Base-by-base conservation (phyloP, 2,113 vertebrate species). In the Orthonyx spaldingii region DNA sequence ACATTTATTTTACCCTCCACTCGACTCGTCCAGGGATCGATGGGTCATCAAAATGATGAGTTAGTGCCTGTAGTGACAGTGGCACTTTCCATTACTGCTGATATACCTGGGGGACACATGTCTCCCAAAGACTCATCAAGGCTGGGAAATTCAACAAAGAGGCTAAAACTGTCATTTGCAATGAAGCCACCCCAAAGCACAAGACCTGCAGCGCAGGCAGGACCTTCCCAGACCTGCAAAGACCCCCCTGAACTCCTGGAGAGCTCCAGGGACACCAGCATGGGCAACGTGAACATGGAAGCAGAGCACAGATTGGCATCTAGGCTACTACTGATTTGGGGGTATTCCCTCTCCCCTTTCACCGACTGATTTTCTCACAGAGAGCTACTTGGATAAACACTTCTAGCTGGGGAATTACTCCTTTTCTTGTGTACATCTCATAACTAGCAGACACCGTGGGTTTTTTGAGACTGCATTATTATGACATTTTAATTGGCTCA, bases 11-110 rank as follows among this genome's bases (percentile, higher is more conserved):
- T 78, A 84, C 70, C 77, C 74, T 96, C 85, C 52, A 44, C 57
- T 93, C 37, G 0, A 69, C 87, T 95, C 90, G 94, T 96, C n/a
- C 2, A 2, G 88, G 94, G 90, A 96, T 97, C 77, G 26, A 93
- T 95, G 91, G 71, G 82, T 95, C 89, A 5, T 97, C 96, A 95
- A 78, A 92, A 96, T 97, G 96, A 95, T 92, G 94, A 97, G 94
- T 95, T 95, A 95, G 92, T 88, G 90, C 77, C 84, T 91, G 63
- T 83, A 96, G 94, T 93, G 93, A 96, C 95, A 89, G 52, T 96
- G 95, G 93, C 97, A 97, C 92, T 96, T 95, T 96, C 80, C 90
- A 97, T 96, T 95, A 96, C 70, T 91, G 55, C 28, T 96, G 90
- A 96, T 91, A 84, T 77, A 93, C 86, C 94, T 89, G 80, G 66